phyloP scores from a whole-genome alignment of 2,888 invertebrate species.

The Empis stercorea region DNA sequence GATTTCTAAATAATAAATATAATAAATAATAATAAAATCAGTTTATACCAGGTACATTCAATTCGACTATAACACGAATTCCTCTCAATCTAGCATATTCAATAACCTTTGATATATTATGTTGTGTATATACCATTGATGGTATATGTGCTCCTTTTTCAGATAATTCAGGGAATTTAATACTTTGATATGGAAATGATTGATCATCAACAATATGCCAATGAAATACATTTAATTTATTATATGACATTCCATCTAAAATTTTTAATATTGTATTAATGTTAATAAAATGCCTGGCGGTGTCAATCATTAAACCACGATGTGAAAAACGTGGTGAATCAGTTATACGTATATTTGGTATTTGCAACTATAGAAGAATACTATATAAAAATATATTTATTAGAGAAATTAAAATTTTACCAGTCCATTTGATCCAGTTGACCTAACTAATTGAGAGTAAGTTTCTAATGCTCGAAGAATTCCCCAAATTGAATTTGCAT shows the following conservation, averaged over 20 bases:
- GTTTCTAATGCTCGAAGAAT: slow-evolving; percentile 74
- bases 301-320: slow-evolving; percentile 76
- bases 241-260: slow-evolving; percentile 77
- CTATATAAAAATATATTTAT: background rate
- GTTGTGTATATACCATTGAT: slow-evolving; percentile 47
- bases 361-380: slow-evolving; percentile 38
- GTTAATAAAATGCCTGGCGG: slow-evolving; percentile 72
- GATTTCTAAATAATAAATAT: background rate
- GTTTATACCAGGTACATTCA: slow-evolving; percentile 73
- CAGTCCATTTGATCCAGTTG: slow-evolving; percentile 10
- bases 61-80: slow-evolving; percentile 79
- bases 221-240: slow-evolving; percentile 86
- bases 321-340: slow-evolving; percentile 71
- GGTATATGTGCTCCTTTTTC: slow-evolving; percentile 52
- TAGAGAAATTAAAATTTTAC: slow-evolving; percentile 11
- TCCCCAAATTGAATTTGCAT: slow-evolving; percentile 59
- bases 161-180: slow-evolving; percentile 64
- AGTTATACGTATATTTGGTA: slow-evolving; percentile 54
- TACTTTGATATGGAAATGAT: slow-evolving; percentile 80
- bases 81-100: slow-evolving; percentile 67
- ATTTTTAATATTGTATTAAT: slow-evolving; percentile 48
- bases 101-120: slow-evolving; percentile 53
- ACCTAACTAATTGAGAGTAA: slow-evolving; percentile 59
- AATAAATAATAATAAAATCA: no score
- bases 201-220: slow-evolving; percentile 94